Evolutionary conservation across 2,113 vertebrate genomes (phyloP), one percentile per base, ranked within the genome.

Genomic region (Pelecanus crispus): DNA sequence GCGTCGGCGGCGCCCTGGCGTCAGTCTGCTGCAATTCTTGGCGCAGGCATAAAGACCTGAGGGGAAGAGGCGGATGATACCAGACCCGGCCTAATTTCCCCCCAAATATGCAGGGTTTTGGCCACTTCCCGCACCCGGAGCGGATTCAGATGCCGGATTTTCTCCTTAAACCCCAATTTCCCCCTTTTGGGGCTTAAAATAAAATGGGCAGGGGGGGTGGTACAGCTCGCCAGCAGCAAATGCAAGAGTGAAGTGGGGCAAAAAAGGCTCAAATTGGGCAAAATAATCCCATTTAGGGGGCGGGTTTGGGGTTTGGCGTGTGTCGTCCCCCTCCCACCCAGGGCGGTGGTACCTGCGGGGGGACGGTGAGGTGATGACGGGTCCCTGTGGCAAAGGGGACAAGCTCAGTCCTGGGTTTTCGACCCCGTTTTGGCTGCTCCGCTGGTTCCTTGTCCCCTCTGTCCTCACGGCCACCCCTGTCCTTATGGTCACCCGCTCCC

Each of bases 101-200:
- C 49, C 21, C 2, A 73, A 32, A 36, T 9, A 32, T 1, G 2
- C 32, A 7, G 0, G 0, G 10, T 6, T 73, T 31, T 10, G 17
- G 32, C 36, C 72, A 29, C 16, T 34, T 58, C 52, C 72, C 1
- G 0, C 26, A 7, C 55, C 62, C 17, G 0, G 38, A 44, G 63
- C 5, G 1, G 25, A 36, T 17, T 29, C 42, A 4, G 12, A 6
- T 0, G 1, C 36, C 7, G 0, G 25, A 29, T 67, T 44, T 52
- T 24, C 17, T 17, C 63, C 53, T 32, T 9, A 26, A 59, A 44
- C 17, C 84, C 84, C 26, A 9, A 26, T 52, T 68, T 56, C 38
- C 26, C 40, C 25, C 24, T 40, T 66, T 56, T 40, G 1, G 20
- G 36, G 12, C 44, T 38, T 53, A 26, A 63, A 53, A 66, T 40